phyloP scores from a whole-genome alignment of 2,888 invertebrate species.

The Spatulosminthurus flaviceps region DNA sequence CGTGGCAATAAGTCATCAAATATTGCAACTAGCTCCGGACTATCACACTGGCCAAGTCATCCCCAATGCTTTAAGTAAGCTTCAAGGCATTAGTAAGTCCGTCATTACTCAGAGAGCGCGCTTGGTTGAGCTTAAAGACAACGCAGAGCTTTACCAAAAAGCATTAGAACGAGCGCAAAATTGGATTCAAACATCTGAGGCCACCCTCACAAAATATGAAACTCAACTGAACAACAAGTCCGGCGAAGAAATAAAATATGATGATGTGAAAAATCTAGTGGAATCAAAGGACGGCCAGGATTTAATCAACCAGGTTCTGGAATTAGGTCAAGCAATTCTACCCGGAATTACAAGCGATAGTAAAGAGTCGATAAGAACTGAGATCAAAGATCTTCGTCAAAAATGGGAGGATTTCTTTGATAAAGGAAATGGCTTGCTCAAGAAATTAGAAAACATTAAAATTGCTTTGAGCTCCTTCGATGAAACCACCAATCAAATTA shows the following conservation, averaged over 20 bases:
- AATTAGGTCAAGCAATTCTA: constrained; percentile 87
- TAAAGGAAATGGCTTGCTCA: constrained; percentile 83
- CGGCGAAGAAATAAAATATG: constrained; percentile 68
- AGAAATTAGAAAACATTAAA: constrained; percentile 86
- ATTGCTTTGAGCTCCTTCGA: constrained; percentile 93
- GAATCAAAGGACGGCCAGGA: constrained; percentile 80
- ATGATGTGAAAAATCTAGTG: constrained; percentile 50
- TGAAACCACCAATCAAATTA: constrained; percentile 86
- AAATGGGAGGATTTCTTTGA: constrained; percentile 86
- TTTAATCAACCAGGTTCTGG: constrained; percentile 81
- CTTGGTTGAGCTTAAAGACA: constrained; percentile 76
- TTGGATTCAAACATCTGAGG: constrained; percentile 81
- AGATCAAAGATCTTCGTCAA: constrained; percentile 81
- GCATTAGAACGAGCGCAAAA: constrained; percentile 76
- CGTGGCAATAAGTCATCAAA: constrained; percentile 75
- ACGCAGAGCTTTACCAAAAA: constrained; percentile 75
- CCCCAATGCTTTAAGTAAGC: constrained; percentile 79
- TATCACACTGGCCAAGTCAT: constrained; percentile 83
- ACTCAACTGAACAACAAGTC: constrained; percentile 76
- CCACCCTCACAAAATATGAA: constrained; percentile 75
- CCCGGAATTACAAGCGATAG: constrained; percentile 87
- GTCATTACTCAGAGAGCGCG: constrained; percentile 77
- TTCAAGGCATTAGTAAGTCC: constrained; percentile 78
- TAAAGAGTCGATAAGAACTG: constrained; percentile 83
- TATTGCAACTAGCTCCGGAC: constrained; percentile 82